Percentiles rank a stretch among this genome's conserved stretches.
Conservation (phyloP, 2,113 vertebrate genomes). For the Coregonus clupeaformis region DNA sequence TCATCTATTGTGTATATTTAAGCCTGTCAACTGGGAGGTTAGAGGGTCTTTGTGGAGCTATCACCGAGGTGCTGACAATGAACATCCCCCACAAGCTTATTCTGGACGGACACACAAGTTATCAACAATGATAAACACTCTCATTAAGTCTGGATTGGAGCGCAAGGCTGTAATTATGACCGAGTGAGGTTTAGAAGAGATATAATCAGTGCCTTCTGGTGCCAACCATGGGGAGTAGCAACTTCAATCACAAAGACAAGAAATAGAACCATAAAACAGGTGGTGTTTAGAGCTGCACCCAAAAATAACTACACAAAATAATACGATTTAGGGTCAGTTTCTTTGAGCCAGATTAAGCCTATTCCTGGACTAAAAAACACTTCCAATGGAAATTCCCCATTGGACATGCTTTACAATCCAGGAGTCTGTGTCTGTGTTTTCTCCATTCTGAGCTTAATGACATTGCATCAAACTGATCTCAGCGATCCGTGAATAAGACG, state of each 20-base stretch:
- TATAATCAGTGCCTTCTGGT: conserved; percentile 65
- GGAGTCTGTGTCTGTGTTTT: conserved; percentile 37
- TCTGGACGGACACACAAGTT: conserved; percentile 55
- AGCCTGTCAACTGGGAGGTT: conserved; percentile 44
- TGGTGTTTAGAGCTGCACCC: background rate
- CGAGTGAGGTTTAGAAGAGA: conserved; percentile 47
- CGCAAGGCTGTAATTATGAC: conserved; percentile 62
- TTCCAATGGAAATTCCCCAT: too few relatives aligned
- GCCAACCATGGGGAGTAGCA: conserved; percentile 29
- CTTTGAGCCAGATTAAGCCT: too few relatives aligned
- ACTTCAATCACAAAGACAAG: conserved; percentile 40
- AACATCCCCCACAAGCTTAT: conserved; percentile 35
- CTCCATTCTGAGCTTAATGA: conserved; percentile 51
- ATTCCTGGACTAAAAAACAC: too few relatives aligned
- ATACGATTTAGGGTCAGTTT: too few relatives aligned
- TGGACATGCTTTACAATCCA: too few relatives aligned
- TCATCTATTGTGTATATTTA: conserved; percentile 44
- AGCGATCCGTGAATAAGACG: conserved; percentile 63
- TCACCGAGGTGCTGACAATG: conserved; percentile 40
- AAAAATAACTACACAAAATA: background rate
- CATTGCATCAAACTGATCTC: conserved; percentile 64
- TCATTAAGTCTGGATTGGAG: conserved; percentile 58
- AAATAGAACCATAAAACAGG: conserved; percentile 34
- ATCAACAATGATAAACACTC: conserved; percentile 61
- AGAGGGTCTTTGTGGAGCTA: conserved; percentile 40